These are phyloP conservation scores for Caenorhabditis sp. DNA, from an alignment of 2,888 invertebrate species.

Conservation along the genomic window DNA sequence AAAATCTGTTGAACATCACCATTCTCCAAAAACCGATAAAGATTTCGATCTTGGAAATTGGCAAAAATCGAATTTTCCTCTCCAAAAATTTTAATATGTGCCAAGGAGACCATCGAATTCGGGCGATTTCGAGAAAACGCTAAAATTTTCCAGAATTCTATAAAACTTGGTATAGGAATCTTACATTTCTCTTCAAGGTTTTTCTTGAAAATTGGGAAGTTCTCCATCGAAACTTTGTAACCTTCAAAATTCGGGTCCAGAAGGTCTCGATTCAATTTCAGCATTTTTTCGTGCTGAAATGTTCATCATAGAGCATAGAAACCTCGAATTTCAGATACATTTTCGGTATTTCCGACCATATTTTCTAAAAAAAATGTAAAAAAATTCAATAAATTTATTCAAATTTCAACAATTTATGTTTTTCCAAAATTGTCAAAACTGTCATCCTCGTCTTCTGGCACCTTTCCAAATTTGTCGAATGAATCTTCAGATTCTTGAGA, in stretches of 20 bases:
- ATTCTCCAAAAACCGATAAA: constrained; percentile 23
- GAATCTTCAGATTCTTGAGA: neutral
- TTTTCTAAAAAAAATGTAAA: no score
- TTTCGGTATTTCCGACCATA: neutral
- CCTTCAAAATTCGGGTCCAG: constrained; percentile 47
- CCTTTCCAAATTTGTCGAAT: neutral
- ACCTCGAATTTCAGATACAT: neutral
- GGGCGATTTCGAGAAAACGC: neutral
- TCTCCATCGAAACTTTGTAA: constrained; percentile 47
- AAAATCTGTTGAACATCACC: constrained; percentile 19
- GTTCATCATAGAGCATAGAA: neutral
- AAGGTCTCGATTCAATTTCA: constrained; percentile 17
- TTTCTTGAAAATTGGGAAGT: constrained; percentile 10
- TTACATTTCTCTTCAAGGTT: constrained; percentile 15
- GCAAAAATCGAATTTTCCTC: constrained; percentile 5
- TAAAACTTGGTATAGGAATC: neutral
- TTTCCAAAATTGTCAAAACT: neutral
- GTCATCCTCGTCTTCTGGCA: neutral
- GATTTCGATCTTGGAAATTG: constrained; percentile 7
- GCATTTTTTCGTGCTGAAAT: constrained; percentile 10
- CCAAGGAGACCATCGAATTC: neutral
- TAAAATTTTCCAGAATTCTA: neutral
- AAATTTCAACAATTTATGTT: neutral
- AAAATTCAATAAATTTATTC: no score
- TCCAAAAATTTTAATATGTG: neutral